Evolutionary conservation across 2,113 vertebrate genomes (phyloP).

Genomic region (Megaptera novaeangliae): DNA sequence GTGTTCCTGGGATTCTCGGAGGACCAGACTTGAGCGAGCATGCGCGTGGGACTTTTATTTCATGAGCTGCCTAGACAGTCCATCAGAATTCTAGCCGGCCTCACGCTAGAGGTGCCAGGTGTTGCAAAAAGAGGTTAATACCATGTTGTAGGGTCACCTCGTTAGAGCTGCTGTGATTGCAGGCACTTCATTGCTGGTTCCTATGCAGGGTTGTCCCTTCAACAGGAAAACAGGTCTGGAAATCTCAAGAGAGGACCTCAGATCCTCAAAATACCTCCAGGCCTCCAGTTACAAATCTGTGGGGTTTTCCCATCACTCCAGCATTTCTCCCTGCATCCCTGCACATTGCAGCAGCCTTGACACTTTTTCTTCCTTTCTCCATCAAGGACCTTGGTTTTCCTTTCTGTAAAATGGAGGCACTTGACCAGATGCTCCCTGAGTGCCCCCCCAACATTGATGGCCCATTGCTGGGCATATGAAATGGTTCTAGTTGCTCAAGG

Average conservation of each 20-base stretch:
- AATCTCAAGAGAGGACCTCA: background rate
- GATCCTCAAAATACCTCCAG: background rate
- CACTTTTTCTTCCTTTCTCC: background rate
- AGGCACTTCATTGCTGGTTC: rapidly evolving
- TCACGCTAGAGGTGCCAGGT: background rate
- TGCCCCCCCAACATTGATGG: rapidly evolving
- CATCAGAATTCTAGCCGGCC: background rate
- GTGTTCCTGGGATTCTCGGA: background rate
- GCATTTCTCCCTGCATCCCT: background rate
- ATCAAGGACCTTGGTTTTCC: background rate
- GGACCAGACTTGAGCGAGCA: background rate
- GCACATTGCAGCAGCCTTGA: too few species aligned
- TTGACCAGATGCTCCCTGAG: background rate
- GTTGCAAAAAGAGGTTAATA: background rate
- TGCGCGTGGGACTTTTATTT: background rate
- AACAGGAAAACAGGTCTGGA: background rate
- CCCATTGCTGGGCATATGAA: too few species aligned
- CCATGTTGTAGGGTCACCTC: background rate
- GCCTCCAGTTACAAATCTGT: background rate
- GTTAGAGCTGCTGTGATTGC: background rate
- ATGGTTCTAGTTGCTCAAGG: background rate
- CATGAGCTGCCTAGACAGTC: background rate
- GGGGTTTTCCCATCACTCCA: rapidly evolving
- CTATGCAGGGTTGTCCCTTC: background rate
- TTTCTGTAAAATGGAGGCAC: background rate